phyloP scores from a whole-genome alignment of 2,888 invertebrate species.

The Cephus runcator region DNA sequence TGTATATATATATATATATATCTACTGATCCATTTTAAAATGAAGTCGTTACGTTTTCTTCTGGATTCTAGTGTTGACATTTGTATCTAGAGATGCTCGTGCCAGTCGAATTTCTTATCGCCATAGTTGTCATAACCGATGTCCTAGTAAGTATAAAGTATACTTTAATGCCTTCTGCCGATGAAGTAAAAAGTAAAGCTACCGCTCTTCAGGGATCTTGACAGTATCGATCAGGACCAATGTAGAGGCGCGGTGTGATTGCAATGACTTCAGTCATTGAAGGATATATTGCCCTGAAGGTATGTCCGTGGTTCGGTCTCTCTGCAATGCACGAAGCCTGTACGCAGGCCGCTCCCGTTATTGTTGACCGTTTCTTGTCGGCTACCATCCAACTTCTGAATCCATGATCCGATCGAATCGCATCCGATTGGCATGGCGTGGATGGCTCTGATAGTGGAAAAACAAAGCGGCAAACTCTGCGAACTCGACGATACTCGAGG shows the following conservation, averaged over 20 bases:
- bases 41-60: neutral
- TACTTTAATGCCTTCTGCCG: slow-evolving; percentile 24
- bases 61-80: neutral
- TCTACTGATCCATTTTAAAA: neutral
- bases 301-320: slow-evolving; percentile 18
- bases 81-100: neutral
- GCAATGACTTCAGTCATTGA: slow-evolving; percentile 31
- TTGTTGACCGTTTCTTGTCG: slow-evolving; percentile 11
- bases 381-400: slow-evolving; percentile 12
- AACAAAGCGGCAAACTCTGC: slow-evolving; percentile 39
- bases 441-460: slow-evolving; percentile 1
- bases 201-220: slow-evolving; percentile 6
- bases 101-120: slow-evolving; percentile 29
- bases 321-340: neutral
- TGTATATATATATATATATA: neutral
- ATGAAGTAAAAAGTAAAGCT: neutral
- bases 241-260: slow-evolving; percentile 24
- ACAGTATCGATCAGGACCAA: neutral
- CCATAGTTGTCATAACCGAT: slow-evolving; percentile 26
- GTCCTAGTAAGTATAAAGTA: slow-evolving; percentile 20
- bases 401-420: slow-evolving; percentile 1
- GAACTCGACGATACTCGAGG: slow-evolving; percentile 33
- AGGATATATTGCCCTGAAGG: slow-evolving; percentile 35
- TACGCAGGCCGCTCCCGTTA: slow-evolving; percentile 14
- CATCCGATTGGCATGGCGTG: neutral